These are phyloP conservation scores for Sarcophaga carnaria DNA, from an alignment of 2,888 invertebrate species.

Conservation along the genomic window DNA sequence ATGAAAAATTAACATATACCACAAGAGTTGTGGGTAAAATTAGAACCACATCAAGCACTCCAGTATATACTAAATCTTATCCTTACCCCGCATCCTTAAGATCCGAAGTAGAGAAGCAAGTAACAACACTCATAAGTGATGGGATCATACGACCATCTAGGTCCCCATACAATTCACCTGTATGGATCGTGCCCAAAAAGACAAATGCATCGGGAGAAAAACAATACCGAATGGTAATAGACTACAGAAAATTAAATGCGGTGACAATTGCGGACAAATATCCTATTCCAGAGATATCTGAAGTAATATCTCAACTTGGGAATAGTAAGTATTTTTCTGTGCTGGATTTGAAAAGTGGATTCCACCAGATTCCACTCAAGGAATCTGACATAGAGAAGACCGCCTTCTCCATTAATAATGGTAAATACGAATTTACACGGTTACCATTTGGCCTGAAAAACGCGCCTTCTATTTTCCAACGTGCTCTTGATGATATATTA, in stretches of 20 bases:
- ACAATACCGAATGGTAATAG: too few species aligned
- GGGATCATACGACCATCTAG: slow-evolving; percentile 25
- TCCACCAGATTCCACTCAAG: too few species aligned
- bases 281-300: not conserved
- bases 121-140: slow-evolving; percentile 16
- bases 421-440: too few species aligned
- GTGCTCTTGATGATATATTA: slow-evolving; percentile 42
- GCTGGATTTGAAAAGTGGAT: slow-evolving; percentile 26
- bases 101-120: slow-evolving; percentile 31
- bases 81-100: slow-evolving; percentile 37
- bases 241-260: slow-evolving; percentile 29
- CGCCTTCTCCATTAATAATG: too few species aligned
- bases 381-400: too few species aligned
- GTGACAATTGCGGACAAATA: not conserved
- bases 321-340: not conserved
- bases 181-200: too few species aligned
- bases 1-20: too few species aligned
- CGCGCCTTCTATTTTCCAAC: slow-evolving; percentile 47
- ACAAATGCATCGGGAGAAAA: too few species aligned
- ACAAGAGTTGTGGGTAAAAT: slow-evolving; percentile 29
- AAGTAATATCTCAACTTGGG: slow-evolving; percentile 32
- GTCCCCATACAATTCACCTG: slow-evolving; percentile 17
- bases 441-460: slow-evolving; percentile 55
- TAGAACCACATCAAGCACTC: too few species aligned
- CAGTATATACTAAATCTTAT: slow-evolving; percentile 34